phyloP scores from a whole-genome alignment of 1,140 invertebrate genomes.

The Neodiprion fabricii region DNA sequence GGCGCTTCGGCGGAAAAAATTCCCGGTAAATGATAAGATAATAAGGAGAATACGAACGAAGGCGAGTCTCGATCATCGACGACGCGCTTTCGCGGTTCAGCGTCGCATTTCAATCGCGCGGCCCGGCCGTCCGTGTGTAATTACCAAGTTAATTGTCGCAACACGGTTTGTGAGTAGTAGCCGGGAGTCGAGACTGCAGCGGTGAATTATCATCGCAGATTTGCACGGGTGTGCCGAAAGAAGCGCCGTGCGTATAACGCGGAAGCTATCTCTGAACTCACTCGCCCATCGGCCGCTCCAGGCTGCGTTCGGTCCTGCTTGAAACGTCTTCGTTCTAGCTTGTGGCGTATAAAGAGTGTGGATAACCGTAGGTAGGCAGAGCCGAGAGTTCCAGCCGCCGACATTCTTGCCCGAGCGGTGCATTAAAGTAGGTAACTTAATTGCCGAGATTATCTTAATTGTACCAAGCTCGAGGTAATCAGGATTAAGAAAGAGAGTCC shows the following conservation, averaged over 20 bases:
- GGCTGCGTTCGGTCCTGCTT: constrained; percentile 1
- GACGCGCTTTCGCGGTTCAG: constrained; percentile 28
- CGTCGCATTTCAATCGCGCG: constrained; percentile 40
- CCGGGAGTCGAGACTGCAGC: no score
- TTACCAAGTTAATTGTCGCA: constrained; percentile 60
- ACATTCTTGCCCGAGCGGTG: constrained; percentile 1
- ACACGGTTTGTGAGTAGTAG: constrained; percentile 49
- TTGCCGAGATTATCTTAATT: constrained; percentile 60
- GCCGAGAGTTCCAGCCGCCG: not conserved
- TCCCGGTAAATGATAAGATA: not conserved
- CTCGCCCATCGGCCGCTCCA: not conserved
- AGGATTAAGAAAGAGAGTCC: constrained; percentile 25
- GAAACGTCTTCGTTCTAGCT: constrained; percentile 5
- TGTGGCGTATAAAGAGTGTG: constrained; percentile 22
- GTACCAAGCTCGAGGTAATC: constrained; percentile 54
- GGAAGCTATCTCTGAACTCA: not conserved
- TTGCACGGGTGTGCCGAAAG: not conserved
- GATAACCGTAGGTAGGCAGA: not conserved
- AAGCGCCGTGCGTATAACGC: not conserved
- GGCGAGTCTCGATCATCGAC: constrained; percentile 17
- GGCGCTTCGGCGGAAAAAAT: not conserved
- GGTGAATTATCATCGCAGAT: constrained; percentile 44
- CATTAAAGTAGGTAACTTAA: constrained; percentile 56
- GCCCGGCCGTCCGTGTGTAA: constrained; percentile 49
- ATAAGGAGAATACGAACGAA: not conserved